A percentile compares a stretch with the other conserved stretches of the same genome.
phyloP scores from a whole-genome alignment of 2,797 vertebrate species.

The Myotis findleyi region DNA sequence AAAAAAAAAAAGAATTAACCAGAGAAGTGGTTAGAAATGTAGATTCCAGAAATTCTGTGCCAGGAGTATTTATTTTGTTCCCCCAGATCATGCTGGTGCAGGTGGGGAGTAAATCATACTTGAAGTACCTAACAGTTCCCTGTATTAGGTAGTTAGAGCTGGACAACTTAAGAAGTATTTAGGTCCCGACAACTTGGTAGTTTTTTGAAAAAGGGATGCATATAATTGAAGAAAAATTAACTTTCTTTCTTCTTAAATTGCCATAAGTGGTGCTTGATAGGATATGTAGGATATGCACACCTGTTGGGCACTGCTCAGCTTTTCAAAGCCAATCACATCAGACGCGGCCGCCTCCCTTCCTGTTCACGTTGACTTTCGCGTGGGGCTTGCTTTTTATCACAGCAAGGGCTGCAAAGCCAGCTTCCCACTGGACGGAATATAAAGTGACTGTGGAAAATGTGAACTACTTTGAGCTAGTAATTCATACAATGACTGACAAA shows the following conservation, averaged over 20 bases:
- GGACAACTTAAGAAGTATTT: neutral
- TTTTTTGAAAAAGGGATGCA: neutral
- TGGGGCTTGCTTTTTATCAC: neutral
- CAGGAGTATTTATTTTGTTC: neutral
- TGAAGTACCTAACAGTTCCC: neutral
- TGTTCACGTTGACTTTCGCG: neutral
- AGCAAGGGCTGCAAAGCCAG: neutral
- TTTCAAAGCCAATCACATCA: neutral
- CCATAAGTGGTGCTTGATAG: neutral
- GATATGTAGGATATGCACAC: accelerated
- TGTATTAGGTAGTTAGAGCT: neutral
- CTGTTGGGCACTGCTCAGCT: neutral
- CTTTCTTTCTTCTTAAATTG: neutral
- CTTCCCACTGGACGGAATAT: neutral
- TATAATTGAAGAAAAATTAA: neutral
- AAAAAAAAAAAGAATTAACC: neutral
- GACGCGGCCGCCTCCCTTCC: neutral
- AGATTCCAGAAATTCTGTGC: neutral
- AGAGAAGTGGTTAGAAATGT: neutral
- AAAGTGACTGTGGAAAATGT: neutral
- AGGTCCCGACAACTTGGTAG: neutral
- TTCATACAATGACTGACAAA: neutral
- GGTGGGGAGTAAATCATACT: neutral
- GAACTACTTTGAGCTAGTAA: neutral
- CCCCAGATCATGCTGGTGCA: neutral